Base-by-base conservation (phyloP, 2,888 invertebrate species). In the Diarsia dahlii region DNA sequence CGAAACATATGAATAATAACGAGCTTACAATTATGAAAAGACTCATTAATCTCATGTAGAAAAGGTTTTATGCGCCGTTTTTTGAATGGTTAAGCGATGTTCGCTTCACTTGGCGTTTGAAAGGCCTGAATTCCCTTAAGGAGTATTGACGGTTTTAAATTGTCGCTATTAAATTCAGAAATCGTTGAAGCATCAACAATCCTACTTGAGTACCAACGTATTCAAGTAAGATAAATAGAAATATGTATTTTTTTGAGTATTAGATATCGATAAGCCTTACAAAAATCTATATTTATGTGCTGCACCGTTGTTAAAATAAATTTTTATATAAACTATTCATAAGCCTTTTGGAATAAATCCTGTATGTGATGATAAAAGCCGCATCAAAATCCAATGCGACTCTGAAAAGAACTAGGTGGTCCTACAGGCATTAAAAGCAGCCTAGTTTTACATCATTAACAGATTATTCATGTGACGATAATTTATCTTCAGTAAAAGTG, bases 1-100 rank as follows among this genome's bases (percentile, higher is more conserved):
- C 34, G 23, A 60, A 56, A 60, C 68, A 68, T 71, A 71, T 82
- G 80, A 80, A 81, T 84, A 81, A 70, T 81, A 82, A 87, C 70
- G 78, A 84, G 67, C 62, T 71, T 76, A 74, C 65, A 87, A 82
- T 81, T 82, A 71, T 56, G 64, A 72, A 9, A 48, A 63, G 39
- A 28, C 15, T 63, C 63, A 56, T 64, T 75, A 58, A 64, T 64
- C 56, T 81, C 20, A 50, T 18, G 23, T 56, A 18, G 12, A 15
- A 63, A 20, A 62, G 73, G 67, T 2, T 81, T 80, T 70, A 63
- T 62, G 48, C 23, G 13, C 6, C 23, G 20, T 18, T 70, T 52
- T 82, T 63, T n/a, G 56, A 52, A n/a, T 65, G 28, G 18, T 54
- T 68, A 34, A 64, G 18, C 52, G 48, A 28, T 45, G 48, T 13